Evolutionary conservation across 2,888 invertebrate genomes (phyloP), one percentile per base, ranked within the genome.

Genomic region (Apamea anceps): DNA sequence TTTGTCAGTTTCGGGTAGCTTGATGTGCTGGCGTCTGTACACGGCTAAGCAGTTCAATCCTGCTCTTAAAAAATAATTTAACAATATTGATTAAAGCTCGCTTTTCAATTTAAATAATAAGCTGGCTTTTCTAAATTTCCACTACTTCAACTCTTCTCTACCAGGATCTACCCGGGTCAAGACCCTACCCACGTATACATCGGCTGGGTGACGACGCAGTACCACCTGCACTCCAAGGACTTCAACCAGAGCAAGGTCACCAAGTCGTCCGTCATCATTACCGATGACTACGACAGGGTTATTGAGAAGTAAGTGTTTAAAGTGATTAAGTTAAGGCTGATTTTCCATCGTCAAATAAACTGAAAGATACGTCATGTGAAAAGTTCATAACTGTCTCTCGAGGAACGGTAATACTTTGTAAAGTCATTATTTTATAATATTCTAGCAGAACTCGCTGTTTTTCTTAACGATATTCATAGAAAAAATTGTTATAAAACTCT

Each of bases 161-260:
- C 97, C 82, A 97, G 98, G 84, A 98, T 99, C 85, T 99, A 99
- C 95, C 99, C 99, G 62, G 99, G 99, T 77, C 99, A 99, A 95
- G 99, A 99, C 93, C 99, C 99, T 0, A 98, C 98, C 0, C 99
- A 99, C 93, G 99, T 99, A 45, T 99, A 99, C 95, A 98, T 99
- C 0, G 99, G 99, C 32, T 99, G 99, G 99, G 99, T 99, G 74
- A 99, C 99, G 0, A 99, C 99, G 0, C 99, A 99, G 93, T 99
- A 99, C 94, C 99, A 99, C 93, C 96, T 99, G 74, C 98, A 99
- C 91, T 99, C 99, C 81, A 98, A 98, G 90, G 98, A 99, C 92
- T 99, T 99, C 94, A 99, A 99, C 94, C 98, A 99, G 94, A 98
- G 97, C 88, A 98, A 98, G 92, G 99, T 99, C 1, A 97, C 98